Conservation (phyloP, 2,113 vertebrate genomes). For the Gallinago undulata region DNA sequence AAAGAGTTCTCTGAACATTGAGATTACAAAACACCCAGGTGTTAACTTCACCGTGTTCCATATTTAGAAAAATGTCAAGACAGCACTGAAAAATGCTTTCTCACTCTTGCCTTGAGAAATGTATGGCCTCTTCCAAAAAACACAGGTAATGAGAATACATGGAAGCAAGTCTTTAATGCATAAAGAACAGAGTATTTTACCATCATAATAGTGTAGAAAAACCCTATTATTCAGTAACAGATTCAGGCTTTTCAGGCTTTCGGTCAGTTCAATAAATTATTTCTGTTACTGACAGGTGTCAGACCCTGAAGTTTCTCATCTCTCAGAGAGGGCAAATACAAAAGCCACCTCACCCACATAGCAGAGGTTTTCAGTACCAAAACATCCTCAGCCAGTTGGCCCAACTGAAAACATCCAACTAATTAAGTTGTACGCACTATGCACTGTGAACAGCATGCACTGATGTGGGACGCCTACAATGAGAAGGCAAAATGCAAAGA, state of each 20-base stretch:
- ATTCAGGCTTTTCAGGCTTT: background rate
- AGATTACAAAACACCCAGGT: background rate
- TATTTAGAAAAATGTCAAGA: background rate
- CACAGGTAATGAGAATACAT: background rate
- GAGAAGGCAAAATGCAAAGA: background rate
- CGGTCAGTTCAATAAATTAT: background rate
- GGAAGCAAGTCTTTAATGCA: background rate
- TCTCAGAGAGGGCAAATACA: background rate
- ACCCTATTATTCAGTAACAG: background rate
- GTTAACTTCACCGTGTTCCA: background rate
- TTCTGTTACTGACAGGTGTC: background rate
- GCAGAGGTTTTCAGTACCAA: background rate
- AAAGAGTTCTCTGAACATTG: background rate
- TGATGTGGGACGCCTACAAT: background rate
- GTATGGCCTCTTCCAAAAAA: background rate
- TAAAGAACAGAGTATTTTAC: background rate
- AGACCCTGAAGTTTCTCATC: background rate
- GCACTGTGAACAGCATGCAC: background rate
- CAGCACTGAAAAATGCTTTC: no score
- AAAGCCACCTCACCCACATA: background rate
- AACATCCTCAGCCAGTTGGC: background rate
- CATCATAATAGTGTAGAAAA: background rate
- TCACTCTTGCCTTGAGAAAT: background rate
- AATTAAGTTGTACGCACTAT: accelerated
- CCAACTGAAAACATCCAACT: background rate